A percentile compares a stretch with the other conserved stretches of the same genome.
These are phyloP conservation scores for Xerus inauris DNA, from an alignment of 2,113 vertebrate genomes.

Conservation along the genomic window DNA sequence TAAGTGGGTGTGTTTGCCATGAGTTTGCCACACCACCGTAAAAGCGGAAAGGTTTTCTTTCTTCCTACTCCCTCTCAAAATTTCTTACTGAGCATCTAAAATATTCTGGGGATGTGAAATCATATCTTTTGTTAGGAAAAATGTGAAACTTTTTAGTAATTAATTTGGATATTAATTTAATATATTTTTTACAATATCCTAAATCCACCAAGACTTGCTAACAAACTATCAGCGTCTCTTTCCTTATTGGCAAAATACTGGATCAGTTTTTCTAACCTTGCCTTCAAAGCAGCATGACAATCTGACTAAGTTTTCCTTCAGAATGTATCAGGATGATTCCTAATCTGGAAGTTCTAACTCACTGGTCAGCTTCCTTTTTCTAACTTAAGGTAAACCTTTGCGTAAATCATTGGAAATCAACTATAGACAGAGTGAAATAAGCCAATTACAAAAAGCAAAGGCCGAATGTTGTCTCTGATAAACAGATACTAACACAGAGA, in stretches of 20 bases:
- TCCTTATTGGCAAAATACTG: neutral
- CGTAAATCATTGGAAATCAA: neutral
- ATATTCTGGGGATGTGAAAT: neutral
- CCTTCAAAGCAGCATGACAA: neutral
- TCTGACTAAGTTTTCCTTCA: neutral
- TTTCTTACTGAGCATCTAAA: neutral
- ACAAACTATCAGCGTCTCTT: neutral
- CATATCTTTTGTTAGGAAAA: neutral
- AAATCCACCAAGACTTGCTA: neutral
- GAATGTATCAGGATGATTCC: neutral
- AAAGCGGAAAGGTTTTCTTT: neutral
- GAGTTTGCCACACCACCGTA: neutral
- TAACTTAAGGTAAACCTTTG: neutral
- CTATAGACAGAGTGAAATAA: neutral
- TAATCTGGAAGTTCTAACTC: neutral
- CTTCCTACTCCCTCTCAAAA: neutral
- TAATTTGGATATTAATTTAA: neutral
- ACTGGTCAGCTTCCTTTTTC: neutral
- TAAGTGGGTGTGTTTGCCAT: neutral
- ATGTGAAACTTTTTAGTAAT: neutral
- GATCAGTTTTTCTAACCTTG: neutral
- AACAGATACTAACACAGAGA: too few relatives aligned
- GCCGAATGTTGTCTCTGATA: too few relatives aligned
- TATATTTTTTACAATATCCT: neutral
- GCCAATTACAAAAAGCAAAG: too few relatives aligned